Evolutionary conservation across 2,888 invertebrate species (phyloP).

Genomic region (Chrysotoxum bicinctum): DNA sequence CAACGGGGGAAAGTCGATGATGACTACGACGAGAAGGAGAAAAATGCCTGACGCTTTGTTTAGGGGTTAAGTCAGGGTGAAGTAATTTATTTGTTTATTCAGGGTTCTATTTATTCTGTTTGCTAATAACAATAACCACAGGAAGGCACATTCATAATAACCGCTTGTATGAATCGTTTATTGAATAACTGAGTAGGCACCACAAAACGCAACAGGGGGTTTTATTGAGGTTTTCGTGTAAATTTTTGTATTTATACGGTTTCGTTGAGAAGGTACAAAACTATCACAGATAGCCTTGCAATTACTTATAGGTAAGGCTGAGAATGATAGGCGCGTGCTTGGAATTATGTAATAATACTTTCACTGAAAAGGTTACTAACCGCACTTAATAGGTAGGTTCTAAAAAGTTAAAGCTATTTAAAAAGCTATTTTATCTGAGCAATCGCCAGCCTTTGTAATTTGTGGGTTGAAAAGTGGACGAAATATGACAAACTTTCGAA

Average conservation of each 20-base stretch:
- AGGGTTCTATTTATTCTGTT: slow-evolving; percentile 21
- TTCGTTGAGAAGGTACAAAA: neutral
- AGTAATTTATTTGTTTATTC: slow-evolving; percentile 27
- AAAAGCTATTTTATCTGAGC: too few relatives aligned
- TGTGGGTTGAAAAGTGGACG: too few relatives aligned
- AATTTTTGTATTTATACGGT: neutral
- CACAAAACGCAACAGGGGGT: slow-evolving; percentile 3
- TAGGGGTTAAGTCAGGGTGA: neutral
- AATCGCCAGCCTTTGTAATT: too few relatives aligned
- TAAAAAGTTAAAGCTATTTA: too few relatives aligned
- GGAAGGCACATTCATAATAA: neutral
- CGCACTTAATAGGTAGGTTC: too few relatives aligned
- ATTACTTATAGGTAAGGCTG: neutral
- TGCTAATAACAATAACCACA: slow-evolving; percentile 23
- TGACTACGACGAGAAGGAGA: neutral
- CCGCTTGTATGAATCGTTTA: slow-evolving; percentile 12
- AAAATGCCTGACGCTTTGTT: neutral
- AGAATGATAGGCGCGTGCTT: neutral
- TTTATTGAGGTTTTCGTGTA: neutral
- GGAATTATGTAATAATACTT: neutral
- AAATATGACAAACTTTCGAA: too few relatives aligned
- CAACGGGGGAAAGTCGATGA: slow-evolving; percentile 10
- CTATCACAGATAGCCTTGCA: neutral
- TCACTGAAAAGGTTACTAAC: too few relatives aligned
- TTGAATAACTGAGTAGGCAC: slow-evolving; percentile 14